Evolutionary conservation across 2,797 vertebrate species (phyloP).

Genomic region (Clarias pachynema): DNA sequence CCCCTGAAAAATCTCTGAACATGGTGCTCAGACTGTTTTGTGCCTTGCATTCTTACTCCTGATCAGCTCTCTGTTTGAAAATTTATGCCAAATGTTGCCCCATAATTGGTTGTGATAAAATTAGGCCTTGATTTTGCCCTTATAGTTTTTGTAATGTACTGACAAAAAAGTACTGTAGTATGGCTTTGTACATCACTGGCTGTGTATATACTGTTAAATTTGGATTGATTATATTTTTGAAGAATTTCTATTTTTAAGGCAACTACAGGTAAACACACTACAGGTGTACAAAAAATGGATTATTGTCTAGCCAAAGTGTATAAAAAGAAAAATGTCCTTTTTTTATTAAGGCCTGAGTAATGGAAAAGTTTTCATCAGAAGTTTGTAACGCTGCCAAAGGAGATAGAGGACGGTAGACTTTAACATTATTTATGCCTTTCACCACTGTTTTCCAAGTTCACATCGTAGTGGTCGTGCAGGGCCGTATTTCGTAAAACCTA

Average conservation of each 20-base stretch:
- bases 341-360: slow-evolving; percentile 66
- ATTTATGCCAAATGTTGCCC: slow-evolving; percentile 14
- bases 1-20: not conserved
- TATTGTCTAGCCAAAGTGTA: slow-evolving; percentile 72
- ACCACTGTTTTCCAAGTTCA: slow-evolving; percentile 68
- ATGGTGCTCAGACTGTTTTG: slow-evolving; percentile 33
- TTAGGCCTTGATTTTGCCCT: slow-evolving; percentile 25
- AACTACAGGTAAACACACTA: slow-evolving; percentile 79
- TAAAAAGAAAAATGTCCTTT: slow-evolving; percentile 50
- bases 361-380: slow-evolving; percentile 72
- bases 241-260: slow-evolving; percentile 72
- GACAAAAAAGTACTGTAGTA: slow-evolving; percentile 56
- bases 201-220: slow-evolving; percentile 60
- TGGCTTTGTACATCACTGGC: slow-evolving; percentile 60
- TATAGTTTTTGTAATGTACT: slow-evolving; percentile 38
- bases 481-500: slow-evolving; percentile 78
- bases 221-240: slow-evolving; percentile 61
- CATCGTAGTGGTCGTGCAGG: slow-evolving; percentile 74
- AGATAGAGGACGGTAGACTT: slow-evolving; percentile 55
- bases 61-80: slow-evolving; percentile 10
- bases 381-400: slow-evolving; percentile 78
- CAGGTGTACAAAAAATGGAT: slow-evolving; percentile 68
- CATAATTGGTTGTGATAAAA: not conserved
- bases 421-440: slow-evolving; percentile 60
- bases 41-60: slow-evolving; percentile 60